Base-by-base conservation (phyloP, 92 coral and sea anemone genomes). In the Porites lobata region DNA sequence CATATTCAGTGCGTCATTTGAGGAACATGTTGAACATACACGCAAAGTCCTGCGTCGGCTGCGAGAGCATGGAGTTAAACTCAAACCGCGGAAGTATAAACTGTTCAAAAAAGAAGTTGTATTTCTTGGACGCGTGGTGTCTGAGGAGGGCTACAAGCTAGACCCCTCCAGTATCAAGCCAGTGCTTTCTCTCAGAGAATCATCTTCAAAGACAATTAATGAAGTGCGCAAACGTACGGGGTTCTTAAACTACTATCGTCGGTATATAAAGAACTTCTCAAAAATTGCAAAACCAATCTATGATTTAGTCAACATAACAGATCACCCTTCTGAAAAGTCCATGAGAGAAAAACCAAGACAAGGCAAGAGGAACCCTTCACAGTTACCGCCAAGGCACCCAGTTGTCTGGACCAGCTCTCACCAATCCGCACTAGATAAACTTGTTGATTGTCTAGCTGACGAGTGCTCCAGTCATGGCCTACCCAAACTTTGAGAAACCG, bases 211-310 rank as follows among this genome's bases (percentile, higher is more conserved):
- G 90, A 92, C 94, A 22, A 90, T 92, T 5, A 85, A 69, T 53
- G 94, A 92, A 24, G 87, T 91, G 65, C 61, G 86, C 56, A 91
- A 80, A 78, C 86, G 87, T n/a, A 87, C 82, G 91, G 94, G 94
- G 10, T 87, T 91, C 64, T 84, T 91, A 72, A 91, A 86, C 79
- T 86, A 85, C 59, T 90, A 90, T 83, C n/a, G 93, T 50, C 61
- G 92, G 65, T 87, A 91, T 76, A 80, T 91, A 76, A 56, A 69
- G 80, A 63, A 87, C 72, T 87, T 91, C 73, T 70, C 89, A 32
- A 78, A 57, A 69, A 88, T 83, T 19, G 79, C 87, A 24, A 69
- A 83, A 51, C 92, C 92, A 10, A 87, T 87, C 21, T 91, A 91
- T 53, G 86, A 87, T 72, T 79, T 91, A 63, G 75, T 91, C 77